Evolutionary conservation across 2,797 vertebrate species (phyloP), one percentile per base, ranked within the genome.

Genomic region (Tokudaia tokunoshimensis): DNA sequence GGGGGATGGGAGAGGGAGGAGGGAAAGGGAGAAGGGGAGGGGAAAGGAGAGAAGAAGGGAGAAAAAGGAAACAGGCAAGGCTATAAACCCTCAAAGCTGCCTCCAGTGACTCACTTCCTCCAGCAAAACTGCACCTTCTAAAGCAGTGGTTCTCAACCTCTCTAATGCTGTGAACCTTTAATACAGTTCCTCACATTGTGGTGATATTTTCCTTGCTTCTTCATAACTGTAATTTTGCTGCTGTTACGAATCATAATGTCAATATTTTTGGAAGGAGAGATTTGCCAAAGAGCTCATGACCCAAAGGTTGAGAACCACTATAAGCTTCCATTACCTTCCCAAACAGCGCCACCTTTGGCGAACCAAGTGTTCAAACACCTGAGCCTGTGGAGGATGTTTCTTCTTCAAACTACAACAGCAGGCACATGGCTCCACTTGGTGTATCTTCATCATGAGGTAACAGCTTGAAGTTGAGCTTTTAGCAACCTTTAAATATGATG

Each of bases 1-100:
- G 24, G 52, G 7, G 67, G 13, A 37, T 3, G 20, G 6, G 34
- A 14, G 20, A 22, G 78, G 11, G 22, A 29, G 11, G 26, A 61
- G 9, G 3, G 26, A 12, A 12, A n/a, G 31, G 6, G 4, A 7
- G 9, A 2, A n/a, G 50, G 17, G 8, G 17, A 5, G 13, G 15
- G 17, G 55, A 37, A 6, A 55, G 20, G 50, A 10, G 17, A 6
- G 31, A 34, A 17, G 24, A 19, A 22, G 5, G 10, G 14, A 8
- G 26, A 47, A 26, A 50, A 44, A 50, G 74, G 24, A 76, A 24
- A 50, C 6, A 3, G 34, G 8, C 41, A 47, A 31, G 81, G 37
- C 57, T 84, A 20, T 65, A 84, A 65, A 29, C 15, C 41, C 10
- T 13, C 59, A 65, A 63, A 47, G 41, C 59, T 47, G 41, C 41